These are phyloP conservation scores for Chloropsis hardwickii DNA, from an alignment of 2,113 vertebrate genomes.

Conservation along the genomic window DNA sequence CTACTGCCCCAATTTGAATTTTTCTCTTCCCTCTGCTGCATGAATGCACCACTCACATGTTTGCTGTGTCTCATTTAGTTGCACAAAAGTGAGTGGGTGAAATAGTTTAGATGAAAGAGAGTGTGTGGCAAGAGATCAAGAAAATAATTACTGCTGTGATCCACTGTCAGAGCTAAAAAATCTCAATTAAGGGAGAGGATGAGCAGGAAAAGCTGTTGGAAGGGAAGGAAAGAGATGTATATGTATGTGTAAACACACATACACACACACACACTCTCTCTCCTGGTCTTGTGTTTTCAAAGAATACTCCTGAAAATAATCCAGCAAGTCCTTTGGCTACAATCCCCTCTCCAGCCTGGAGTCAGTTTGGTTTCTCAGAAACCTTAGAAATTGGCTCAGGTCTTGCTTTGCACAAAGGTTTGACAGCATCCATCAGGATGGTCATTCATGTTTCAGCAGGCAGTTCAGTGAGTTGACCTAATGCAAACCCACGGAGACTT, in stretches of 20 bases:
- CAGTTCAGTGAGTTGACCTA: not conserved
- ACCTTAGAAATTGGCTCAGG: not conserved
- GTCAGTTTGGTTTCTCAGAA: not conserved
- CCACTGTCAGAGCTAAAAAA: slow-evolving; percentile 22
- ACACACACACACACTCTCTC: not conserved
- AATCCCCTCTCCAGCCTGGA: not conserved
- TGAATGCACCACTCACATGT: slow-evolving; percentile 3
- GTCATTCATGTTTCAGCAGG: not conserved
- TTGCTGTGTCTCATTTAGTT: slow-evolving; percentile 44
- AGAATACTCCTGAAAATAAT: not conserved
- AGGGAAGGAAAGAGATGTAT: not conserved
- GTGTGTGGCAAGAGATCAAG: slow-evolving; percentile 60
- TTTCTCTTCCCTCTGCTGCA: not conserved
- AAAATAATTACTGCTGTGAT: slow-evolving; percentile 59
- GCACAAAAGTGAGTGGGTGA: slow-evolving; percentile 61
- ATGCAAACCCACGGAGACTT: not conserved
- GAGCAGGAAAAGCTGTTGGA: slow-evolving; percentile 41
- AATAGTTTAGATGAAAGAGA: slow-evolving; percentile 56
- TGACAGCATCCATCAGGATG: not conserved
- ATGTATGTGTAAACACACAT: not conserved
- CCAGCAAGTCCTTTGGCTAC: not conserved
- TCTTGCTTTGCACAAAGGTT: not conserved
- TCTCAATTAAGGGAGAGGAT: slow-evolving; percentile 48
- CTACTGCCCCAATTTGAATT: not conserved
- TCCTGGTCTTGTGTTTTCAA: slow-evolving; percentile 12